Evolutionary conservation across 1,140 invertebrate genomes (phyloP).

Genomic region (Sinella curviseta): DNA sequence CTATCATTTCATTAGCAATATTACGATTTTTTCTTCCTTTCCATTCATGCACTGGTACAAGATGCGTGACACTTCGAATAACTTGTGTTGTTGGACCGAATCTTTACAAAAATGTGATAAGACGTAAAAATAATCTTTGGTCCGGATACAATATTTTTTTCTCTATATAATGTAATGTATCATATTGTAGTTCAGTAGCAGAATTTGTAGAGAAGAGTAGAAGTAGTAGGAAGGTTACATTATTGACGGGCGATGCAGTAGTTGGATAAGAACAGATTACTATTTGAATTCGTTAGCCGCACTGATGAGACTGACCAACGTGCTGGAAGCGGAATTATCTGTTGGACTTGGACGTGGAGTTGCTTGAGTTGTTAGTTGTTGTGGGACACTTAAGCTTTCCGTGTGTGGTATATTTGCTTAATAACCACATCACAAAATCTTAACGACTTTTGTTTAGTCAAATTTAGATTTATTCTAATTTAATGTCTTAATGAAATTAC

Average conservation of each 20-base stretch:
- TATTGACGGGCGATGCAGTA: neutral
- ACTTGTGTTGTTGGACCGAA: neutral
- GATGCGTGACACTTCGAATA: neutral
- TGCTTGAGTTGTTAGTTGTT: slow-evolving; percentile 38
- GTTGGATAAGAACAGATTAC: slow-evolving; percentile 6
- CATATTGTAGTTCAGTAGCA: neutral
- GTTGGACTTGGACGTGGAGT: slow-evolving; percentile 47
- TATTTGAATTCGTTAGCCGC: slow-evolving; percentile 38
- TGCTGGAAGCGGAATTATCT: slow-evolving; percentile 44
- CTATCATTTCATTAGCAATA: no score
- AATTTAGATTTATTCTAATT: no score
- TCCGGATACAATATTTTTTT: slow-evolving; percentile 8
- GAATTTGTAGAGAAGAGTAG: neutral
- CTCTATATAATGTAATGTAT: neutral
- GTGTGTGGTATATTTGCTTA: no score
- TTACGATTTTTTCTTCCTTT: no score
- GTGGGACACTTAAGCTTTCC: slow-evolving; percentile 44
- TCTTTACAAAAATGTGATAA: neutral
- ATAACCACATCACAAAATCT: no score
- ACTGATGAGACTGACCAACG: slow-evolving; percentile 47
- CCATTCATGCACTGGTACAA: no score
- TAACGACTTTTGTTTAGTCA: no score
- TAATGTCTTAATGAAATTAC: no score
- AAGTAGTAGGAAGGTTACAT: neutral
- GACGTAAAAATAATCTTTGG: slow-evolving; percentile 1